A percentile compares a stretch with the other conserved stretches of the same genome.
These are phyloP conservation scores for Pseudorasbora parva DNA, from an alignment of 2,113 vertebrate species.

Conservation along the genomic window DNA sequence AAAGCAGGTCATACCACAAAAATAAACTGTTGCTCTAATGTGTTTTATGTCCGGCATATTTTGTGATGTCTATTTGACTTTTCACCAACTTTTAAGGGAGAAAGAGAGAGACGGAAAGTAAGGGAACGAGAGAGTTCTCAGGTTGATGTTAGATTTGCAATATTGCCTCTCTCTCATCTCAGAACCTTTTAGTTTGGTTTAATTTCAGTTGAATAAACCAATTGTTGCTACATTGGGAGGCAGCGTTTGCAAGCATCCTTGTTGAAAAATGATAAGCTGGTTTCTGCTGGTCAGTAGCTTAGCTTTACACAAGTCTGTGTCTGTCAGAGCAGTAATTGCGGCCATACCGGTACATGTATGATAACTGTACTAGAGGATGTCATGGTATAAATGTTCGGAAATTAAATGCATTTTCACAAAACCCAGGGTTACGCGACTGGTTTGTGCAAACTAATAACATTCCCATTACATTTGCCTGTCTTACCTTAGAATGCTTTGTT, in stretches of 20 bases:
- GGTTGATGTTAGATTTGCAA: slow-evolving; percentile 37
- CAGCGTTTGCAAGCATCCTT: slow-evolving; percentile 60
- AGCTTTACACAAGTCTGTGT: slow-evolving; percentile 63
- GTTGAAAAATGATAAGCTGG: slow-evolving; percentile 64
- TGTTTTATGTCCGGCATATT: background rate
- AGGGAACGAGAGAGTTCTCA: slow-evolving; percentile 55
- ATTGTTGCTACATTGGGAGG: slow-evolving; percentile 64
- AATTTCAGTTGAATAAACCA: slow-evolving; percentile 57
- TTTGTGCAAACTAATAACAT: slow-evolving; percentile 56
- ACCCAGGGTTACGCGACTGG: slow-evolving; percentile 50
- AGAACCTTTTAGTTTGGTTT: background rate
- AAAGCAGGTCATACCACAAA: slow-evolving; percentile 10
- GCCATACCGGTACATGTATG: slow-evolving; percentile 39
- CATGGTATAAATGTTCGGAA: slow-evolving; percentile 30
- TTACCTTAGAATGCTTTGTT: slow-evolving; percentile 71
- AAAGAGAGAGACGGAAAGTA: background rate
- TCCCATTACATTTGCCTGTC: slow-evolving; percentile 73
- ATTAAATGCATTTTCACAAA: slow-evolving; percentile 7
- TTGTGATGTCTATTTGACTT: background rate
- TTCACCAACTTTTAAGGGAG: slow-evolving; percentile 46
- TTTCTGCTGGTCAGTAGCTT: slow-evolving; percentile 79
- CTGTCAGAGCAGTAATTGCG: slow-evolving; percentile 62
- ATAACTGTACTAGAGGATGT: slow-evolving; percentile 54
- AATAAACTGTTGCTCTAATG: background rate
- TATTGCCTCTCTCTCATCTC: slow-evolving; percentile 38